Percentiles rank a stretch among this genome's conserved stretches.
Conservation (phyloP, 2,797 vertebrate species). For the Phoebastria nigripes region DNA sequence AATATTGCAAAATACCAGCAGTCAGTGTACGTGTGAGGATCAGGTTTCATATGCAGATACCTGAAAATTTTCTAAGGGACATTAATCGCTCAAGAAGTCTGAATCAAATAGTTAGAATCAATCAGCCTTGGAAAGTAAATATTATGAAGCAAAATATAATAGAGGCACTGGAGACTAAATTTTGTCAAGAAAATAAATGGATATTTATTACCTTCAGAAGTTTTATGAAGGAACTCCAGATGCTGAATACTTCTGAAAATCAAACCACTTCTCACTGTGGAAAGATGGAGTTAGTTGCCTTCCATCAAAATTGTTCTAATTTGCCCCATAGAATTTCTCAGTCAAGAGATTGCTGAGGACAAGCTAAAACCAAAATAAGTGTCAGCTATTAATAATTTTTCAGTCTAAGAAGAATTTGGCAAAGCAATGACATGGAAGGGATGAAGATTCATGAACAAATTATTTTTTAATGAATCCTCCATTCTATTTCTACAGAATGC, state of each 20-base stretch:
- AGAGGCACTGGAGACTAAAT: not conserved
- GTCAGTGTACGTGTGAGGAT: not conserved
- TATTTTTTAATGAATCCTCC: not conserved
- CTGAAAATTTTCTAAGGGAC: not conserved
- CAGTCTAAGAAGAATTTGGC: not conserved
- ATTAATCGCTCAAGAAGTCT: not conserved
- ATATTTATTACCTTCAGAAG: not conserved
- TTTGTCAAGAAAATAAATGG: not conserved
- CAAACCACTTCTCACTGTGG: not conserved
- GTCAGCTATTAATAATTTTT: not conserved
- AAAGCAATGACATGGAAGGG: not conserved
- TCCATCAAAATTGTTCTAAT: not conserved
- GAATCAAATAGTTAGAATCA: not conserved
- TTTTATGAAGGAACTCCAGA: not conserved
- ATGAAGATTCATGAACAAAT: not conserved
- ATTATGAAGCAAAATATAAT: not conserved
- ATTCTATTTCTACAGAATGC: not conserved
- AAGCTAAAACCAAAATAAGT: not conserved
- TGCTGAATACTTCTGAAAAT: not conserved
- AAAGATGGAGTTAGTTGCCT: not conserved
- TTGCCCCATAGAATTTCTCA: not conserved
- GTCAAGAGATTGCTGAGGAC: not conserved
- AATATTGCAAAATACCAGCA: not conserved
- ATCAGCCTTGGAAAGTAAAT: not conserved
- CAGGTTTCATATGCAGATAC: not conserved